A percentile compares a stretch with the other conserved stretches of the same genome.
phyloP scores from a whole-genome alignment of 1,140 invertebrate genomes.

The Leucophenga varia region DNA sequence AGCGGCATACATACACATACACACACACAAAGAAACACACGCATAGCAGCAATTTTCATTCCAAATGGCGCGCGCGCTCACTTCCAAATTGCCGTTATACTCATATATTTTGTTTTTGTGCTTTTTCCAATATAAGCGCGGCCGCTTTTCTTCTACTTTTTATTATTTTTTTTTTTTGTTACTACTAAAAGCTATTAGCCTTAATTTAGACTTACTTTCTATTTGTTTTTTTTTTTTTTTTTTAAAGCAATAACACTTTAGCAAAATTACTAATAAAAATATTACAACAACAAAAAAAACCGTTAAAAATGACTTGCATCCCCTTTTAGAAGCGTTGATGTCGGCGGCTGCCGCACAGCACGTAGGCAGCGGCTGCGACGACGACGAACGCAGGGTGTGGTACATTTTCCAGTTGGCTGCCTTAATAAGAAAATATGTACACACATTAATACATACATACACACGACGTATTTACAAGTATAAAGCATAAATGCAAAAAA shows the following conservation, averaged over 20 bases:
- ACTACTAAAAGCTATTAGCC: too few species aligned
- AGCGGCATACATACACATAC: slow-evolving; percentile 12
- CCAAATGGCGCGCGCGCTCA: slow-evolving; percentile 10
- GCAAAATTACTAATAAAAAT: too few species aligned
- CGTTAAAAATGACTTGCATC: too few species aligned
- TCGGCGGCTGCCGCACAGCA: slow-evolving; percentile 20
- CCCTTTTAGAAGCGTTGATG: too few species aligned
- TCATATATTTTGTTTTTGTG: slow-evolving; percentile 39
- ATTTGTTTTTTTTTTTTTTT: too few species aligned
- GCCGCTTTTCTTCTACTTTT: background rate
- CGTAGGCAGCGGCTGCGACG: too few species aligned
- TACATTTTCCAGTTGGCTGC: slow-evolving; percentile 2
- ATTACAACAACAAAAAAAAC: too few species aligned
- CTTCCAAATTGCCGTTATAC: slow-evolving; percentile 47
- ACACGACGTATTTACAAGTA: slow-evolving; percentile 4
- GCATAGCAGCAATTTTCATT: background rate
- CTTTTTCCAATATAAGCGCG: background rate
- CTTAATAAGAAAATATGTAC: slow-evolving; percentile 9
- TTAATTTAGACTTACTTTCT: too few species aligned
- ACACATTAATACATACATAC: slow-evolving; percentile 5
- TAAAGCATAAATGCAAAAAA: slow-evolving; percentile 9
- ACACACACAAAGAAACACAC: slow-evolving; percentile 6
- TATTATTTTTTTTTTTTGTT: too few species aligned
- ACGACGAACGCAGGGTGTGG: slow-evolving; percentile 45
- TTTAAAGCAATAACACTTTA: too few species aligned